These are phyloP conservation scores for Gephyroberyx darwinii DNA, from an alignment of 2,797 vertebrate genomes.

Conservation along the genomic window DNA sequence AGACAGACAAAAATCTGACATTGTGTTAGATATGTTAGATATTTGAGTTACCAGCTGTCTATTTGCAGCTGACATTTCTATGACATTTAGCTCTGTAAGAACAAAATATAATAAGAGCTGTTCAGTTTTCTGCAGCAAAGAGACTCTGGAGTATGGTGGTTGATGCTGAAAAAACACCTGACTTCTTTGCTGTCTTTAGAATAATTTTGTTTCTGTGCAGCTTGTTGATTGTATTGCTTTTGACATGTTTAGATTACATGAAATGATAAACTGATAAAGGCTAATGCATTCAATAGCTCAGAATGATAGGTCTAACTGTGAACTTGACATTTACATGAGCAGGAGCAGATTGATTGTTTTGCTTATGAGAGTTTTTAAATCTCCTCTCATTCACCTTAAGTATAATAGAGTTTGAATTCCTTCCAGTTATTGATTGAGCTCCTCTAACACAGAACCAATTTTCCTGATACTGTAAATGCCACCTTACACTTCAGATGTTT, in stretches of 20 bases:
- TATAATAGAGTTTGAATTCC: background rate
- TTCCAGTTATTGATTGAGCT: constrained; percentile 1
- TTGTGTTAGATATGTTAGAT: constrained; percentile 35
- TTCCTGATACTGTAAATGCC: background rate
- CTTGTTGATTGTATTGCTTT: background rate
- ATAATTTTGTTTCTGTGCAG: background rate
- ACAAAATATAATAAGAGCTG: constrained; percentile 3
- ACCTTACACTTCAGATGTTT: background rate
- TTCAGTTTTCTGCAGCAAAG: background rate
- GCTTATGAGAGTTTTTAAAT: too few species aligned
- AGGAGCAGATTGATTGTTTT: background rate
- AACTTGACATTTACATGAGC: background rate
- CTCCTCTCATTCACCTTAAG: background rate
- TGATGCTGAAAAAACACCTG: background rate
- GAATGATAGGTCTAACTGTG: background rate
- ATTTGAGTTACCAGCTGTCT: constrained; percentile 50
- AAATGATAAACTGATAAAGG: too few species aligned
- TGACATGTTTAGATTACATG: too few species aligned
- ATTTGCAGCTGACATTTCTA: constrained; percentile 53
- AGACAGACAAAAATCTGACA: background rate
- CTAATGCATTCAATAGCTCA: too few species aligned
- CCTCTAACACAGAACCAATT: background rate
- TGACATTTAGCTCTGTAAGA: constrained; percentile 44
- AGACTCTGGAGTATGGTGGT: background rate
- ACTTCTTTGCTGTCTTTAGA: background rate